Evolutionary conservation across 2,797 vertebrate species (phyloP), one percentile per base, ranked within the genome.

Genomic region (Sebastes trivittatus): DNA sequence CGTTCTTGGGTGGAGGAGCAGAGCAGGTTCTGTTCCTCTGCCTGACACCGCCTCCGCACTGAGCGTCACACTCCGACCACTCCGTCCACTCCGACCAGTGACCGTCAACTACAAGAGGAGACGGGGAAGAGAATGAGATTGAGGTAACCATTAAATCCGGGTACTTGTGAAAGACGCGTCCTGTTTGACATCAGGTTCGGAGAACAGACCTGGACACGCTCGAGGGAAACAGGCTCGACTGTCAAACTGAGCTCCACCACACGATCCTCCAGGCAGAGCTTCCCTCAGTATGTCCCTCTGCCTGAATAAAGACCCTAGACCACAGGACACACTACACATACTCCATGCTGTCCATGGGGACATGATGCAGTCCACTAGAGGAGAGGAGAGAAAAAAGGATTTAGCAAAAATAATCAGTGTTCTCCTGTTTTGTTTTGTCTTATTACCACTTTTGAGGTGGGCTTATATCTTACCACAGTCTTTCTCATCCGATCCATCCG

Each of bases 291-390:
- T 87, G 29, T 95, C 95, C 59, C 96, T 95, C 87, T 93, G 95
- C 2, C 97, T 95, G 81, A 97, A 97, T 69, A 96, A 36, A 4
- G 97, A 96, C 4, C 97, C 98, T 22, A 97, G 92, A 2, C 97
- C 97, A 34, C 98, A 99, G 18, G 96, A 95, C 3, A 88, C 95
- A 9, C 97, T 97, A 94, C 98, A 98, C 7, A 87, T 84, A 10
- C 97, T 98, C 98, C 98, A 98, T 0, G 68, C 42, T 0, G 96
- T 97, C 98, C 98, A 98, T 0, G 89, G 77, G 0, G 95, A 95
- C 93, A 96, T 89, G 83, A 96, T 87, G 14, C 98, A 98, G 93
- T 96, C 96, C 79, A 94, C 96, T 97, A 23, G 3, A 84, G 63
- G 20, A 46, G 5, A 56, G 4, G 11, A 29, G 2, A 56, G 14